Base-by-base conservation (phyloP, 2,888 invertebrate species). In the Callinectes sapidus region DNA sequence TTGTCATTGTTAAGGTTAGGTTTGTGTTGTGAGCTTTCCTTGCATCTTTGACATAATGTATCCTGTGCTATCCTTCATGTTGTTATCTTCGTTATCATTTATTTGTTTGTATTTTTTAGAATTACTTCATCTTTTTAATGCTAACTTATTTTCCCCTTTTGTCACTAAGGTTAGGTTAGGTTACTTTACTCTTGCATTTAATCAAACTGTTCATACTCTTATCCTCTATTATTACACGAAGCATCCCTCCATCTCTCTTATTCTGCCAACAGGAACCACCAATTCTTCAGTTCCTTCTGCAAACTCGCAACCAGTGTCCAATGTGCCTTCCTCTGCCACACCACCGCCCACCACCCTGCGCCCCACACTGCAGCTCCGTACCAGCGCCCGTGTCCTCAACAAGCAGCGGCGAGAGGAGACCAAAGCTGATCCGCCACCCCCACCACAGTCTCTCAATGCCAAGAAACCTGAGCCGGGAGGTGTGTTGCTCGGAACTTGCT, bases 321-420 rank as follows among this genome's bases (percentile, higher is more conserved):
- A 89, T 48, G 92, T 93, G 92, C 92, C 92, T 93, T 93, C 90
- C 35, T 55, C 89, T 48, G 39, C 91, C 55, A 35, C 90, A 23
- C 55, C 66, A 18, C 42, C 87, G 6, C 81, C 90, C 18, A 16
- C 92, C 16, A 55, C 86, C 35, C 71, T 85, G 39, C 87, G 92
- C 32, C 90, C 93, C 61, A 85, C 85, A 5, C 93, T 48, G 32
- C 93, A 90, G 71, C 92, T 93, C 48, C 92, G 93, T 39, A 93
- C 92, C 66, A 92, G 92, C 89, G 93, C 93, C 39, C 85, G 93
- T 13, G 93, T 93, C 54, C 92, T 92, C 32, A 93, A 93, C 54
- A 93, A 93, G 61, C 93, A 92, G 66, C 87, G 93, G n/a, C 89
- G 92, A 32, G 93, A 92, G 87, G 93, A 93, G 92, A 93, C 87